Evolutionary conservation across 2,797 vertebrate genomes (phyloP).

Genomic region (Pogoniulus pusillus): DNA sequence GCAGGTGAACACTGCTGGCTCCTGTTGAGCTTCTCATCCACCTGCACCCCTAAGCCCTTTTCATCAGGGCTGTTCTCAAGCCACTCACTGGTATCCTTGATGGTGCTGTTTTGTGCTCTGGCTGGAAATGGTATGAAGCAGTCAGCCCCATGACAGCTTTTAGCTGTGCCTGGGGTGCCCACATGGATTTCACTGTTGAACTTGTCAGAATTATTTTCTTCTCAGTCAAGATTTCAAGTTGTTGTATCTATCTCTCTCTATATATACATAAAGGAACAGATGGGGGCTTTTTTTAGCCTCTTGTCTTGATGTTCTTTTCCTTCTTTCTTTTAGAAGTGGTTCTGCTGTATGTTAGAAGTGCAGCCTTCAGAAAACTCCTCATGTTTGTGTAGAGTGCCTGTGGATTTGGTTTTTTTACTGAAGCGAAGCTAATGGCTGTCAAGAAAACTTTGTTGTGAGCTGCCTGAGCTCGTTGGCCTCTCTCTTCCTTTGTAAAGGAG

Average conservation of each 20-base stretch:
- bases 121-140: neutral
- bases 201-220: neutral
- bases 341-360: neutral
- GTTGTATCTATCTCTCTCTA: neutral
- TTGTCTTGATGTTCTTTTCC: neutral
- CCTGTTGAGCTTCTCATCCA: no score
- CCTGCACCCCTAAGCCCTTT: no score
- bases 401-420: constrained; percentile 1
- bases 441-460: neutral
- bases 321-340: neutral
- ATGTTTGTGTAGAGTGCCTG: neutral
- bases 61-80: no score
- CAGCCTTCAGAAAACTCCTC: neutral
- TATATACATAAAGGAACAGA: neutral
- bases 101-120: neutral
- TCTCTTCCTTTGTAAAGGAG: neutral
- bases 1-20: no score
- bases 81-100: neutral
- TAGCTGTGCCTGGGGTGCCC: neutral
- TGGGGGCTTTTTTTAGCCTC: neutral
- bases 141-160: neutral
- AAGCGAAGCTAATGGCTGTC: neutral
- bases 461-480: neutral
- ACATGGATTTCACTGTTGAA: neutral
- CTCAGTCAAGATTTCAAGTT: neutral